Evolutionary conservation across 2,888 invertebrate genomes (phyloP), one percentile per base, ranked within the genome.

Genomic region (Dryobota labecula): DNA sequence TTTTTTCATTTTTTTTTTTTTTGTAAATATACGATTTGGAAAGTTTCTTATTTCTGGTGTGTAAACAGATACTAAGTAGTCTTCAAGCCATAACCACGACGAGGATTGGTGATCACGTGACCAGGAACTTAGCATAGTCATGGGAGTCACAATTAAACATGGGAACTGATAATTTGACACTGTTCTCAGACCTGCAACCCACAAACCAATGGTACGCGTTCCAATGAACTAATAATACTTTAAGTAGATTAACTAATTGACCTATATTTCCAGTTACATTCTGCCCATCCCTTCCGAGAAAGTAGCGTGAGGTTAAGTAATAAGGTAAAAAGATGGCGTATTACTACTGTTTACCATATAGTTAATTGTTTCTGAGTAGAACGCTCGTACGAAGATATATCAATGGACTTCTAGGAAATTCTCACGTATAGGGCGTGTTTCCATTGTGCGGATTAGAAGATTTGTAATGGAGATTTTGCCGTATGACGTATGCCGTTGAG

Each of bases 321-420:
- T 82, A 54, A 62, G 18, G 33, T 73, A 56, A 54, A 70, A 81
- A 64, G 47, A 67, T 61, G 54, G 67, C 57, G 8, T 13, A 15
- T 70, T 56, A 45, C 30, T 72, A 15, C 36, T 62, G 68, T 68
- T 82, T 78, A 73, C 73, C 73, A 82, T 77, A 65, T 1, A 45
- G 30, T 13, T 70, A 71, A 84, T 82, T 70, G 78, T 47, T 84
- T 80, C 80, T 67, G 30, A 73, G 76, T 77, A 84, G 38, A 47
- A n/a, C 1, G 11, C 15, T 65, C n/a, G 64, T 57, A 41, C 43
- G 49, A 70, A 64, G 56, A 58, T 77, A 74, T 54, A 63, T 78
- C 53, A 69, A 64, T 80, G 57, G 60, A 36, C n/a, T 80, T 80
- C 84, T 30, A 56, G 33, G 84, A 82, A 84, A 30, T 67, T 54